Evolutionary conservation across 2,888 invertebrate species (phyloP).

Genomic region (Congeria kusceri): DNA sequence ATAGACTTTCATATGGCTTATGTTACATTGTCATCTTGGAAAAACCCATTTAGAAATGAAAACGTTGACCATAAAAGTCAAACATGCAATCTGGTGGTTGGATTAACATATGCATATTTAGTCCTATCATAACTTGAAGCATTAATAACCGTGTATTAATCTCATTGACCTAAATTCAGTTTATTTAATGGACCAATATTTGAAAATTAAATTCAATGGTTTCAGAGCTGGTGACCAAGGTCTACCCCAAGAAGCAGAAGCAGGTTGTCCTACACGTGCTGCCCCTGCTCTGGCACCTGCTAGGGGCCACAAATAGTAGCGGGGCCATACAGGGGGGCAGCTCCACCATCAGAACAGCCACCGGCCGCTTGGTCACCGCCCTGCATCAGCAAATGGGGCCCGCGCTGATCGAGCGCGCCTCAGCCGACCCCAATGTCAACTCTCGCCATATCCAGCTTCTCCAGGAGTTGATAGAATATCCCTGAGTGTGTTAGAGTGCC

Average conservation of each 20-base stretch:
- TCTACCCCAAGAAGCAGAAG: conserved; percentile 82
- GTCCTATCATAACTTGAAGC: too few relatives aligned
- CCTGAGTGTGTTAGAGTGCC: background rate
- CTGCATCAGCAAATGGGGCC: conserved; percentile 79
- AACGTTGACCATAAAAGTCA: too few relatives aligned
- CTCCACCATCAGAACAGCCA: conserved; percentile 76
- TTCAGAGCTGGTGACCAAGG: conserved; percentile 80
- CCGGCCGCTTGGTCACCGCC: conserved; percentile 69
- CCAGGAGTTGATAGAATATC: conserved; percentile 70
- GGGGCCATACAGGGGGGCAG: conserved; percentile 78
- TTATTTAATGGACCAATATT: too few relatives aligned
- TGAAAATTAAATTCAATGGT: conserved; percentile 12
- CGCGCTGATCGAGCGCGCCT: conserved; percentile 76
- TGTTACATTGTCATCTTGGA: too few relatives aligned
- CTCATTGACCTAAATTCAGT: too few relatives aligned
- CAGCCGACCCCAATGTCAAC: conserved; percentile 73
- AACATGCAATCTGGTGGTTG: too few relatives aligned
- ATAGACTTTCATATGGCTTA: too few relatives aligned
- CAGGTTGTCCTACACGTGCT: conserved; percentile 83
- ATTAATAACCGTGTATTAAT: too few relatives aligned
- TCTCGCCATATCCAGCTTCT: conserved; percentile 77
- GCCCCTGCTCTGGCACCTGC: conserved; percentile 83
- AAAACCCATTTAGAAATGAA: too few relatives aligned
- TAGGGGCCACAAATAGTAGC: conserved; percentile 77
- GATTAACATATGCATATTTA: too few relatives aligned